Evolutionary conservation across 2,888 invertebrate species (phyloP).

Genomic region (Ophioninae sp.): DNA sequence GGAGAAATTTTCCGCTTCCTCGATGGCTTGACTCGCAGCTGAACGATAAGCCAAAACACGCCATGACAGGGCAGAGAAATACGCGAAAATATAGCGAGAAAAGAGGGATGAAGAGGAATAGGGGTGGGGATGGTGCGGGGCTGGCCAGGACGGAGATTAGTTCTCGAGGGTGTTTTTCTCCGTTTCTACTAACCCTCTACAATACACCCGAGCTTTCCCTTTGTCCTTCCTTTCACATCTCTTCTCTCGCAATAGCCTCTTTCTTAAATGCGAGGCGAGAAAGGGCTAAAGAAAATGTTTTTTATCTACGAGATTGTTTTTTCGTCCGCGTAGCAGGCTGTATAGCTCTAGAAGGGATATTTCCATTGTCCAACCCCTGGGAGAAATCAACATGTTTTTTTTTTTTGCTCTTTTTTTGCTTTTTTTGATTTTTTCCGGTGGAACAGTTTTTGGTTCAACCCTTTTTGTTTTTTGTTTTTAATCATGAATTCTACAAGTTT

Average conservation of each 20-base stretch:
- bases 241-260: conserved; percentile 32
- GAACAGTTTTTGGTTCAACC: too few species aligned
- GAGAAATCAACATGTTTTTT: background rate
- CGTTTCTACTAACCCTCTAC: conserved; percentile 46
- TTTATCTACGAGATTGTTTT: background rate
- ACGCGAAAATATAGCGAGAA: conserved; percentile 37
- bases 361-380: background rate
- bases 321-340: background rate
- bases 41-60: conserved; percentile 11
- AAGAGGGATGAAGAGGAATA: conserved; percentile 1
- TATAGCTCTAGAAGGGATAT: background rate
- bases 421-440: too few species aligned
- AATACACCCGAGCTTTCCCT: conserved; percentile 47
- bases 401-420: background rate
- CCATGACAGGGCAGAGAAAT: conserved; percentile 29
- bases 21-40: background rate
- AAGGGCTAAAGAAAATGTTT: conserved; percentile 24
- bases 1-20: conserved; percentile 11
- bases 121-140: background rate
- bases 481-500: too few species aligned
- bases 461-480: too few species aligned
- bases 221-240: conserved; percentile 51
- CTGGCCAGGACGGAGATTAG: conserved; percentile 45
- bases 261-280: conserved; percentile 44
- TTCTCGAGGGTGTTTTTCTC: conserved; percentile 56